Evolutionary conservation across 2,113 vertebrate genomes (phyloP).

Genomic region (western clawed frog (Xenopus tropicalis)): UCB_Xtro_10.0 CM004445.2:138057501-138058000

Average conservation of each 20-base stretch:
- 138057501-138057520: neutral
- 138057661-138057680: no score
- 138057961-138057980: no score
- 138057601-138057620: neutral
- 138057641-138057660: neutral
- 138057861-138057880: no score
- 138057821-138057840: no score
- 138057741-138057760: conserved; percentile 35
- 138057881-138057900: no score
- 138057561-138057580: conserved; percentile 10
- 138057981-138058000: no score
- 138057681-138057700: neutral
- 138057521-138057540: neutral
- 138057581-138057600: conserved; percentile 10
- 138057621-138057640: neutral
- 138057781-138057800: no score
- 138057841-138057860: no score
- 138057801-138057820: no score
- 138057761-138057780: neutral
- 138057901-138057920: no score
- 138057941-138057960: no score
- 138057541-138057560: neutral
- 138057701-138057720: conserved; percentile 4
- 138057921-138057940: no score
- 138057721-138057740: neutral